Percentiles rank a stretch among this genome's conserved stretches.
Conservation (phyloP, 2,797 vertebrate species). For the Psittacula derbiana region DNA sequence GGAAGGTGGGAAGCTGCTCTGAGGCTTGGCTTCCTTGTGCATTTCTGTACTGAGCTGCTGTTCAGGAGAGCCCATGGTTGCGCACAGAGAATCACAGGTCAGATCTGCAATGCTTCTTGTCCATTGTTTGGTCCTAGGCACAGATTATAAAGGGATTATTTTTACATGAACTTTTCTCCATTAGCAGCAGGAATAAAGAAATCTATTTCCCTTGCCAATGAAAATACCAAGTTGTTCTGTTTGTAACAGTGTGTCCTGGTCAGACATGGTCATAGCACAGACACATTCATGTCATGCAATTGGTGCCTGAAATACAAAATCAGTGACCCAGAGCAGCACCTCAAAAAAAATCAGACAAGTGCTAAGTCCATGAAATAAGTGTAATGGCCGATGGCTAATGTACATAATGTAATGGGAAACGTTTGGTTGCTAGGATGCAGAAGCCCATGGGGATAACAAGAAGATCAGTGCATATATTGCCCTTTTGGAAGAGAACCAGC, state of each 20-base stretch:
- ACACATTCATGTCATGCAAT: neutral
- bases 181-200: neutral
- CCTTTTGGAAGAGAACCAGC: constrained; percentile 75
- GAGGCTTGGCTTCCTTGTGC: neutral
- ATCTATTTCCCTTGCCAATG: neutral
- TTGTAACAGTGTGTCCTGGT: neutral
- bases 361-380: neutral
- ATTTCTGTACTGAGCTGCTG: too few relatives aligned
- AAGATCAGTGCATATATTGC: constrained; percentile 78
- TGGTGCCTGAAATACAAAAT: neutral
- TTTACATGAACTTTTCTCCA: neutral
- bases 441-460: constrained; percentile 75
- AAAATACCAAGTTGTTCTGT: neutral
- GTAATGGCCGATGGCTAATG: neutral
- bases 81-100: neutral
- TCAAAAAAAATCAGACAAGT: neutral
- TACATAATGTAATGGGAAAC: constrained; percentile 15
- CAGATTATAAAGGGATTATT: neutral
- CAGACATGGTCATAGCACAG: neutral
- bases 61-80: neutral
- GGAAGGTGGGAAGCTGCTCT: neutral
- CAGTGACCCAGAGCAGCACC: neutral
- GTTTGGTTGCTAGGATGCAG: constrained; percentile 73
- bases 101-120: neutral
- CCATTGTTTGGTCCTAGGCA: neutral